Percentiles rank a stretch among this genome's conserved stretches.
Evolutionary conservation across 1,140 invertebrate genomes (phyloP).

Genomic region (Macrostomum lignano): DNA sequence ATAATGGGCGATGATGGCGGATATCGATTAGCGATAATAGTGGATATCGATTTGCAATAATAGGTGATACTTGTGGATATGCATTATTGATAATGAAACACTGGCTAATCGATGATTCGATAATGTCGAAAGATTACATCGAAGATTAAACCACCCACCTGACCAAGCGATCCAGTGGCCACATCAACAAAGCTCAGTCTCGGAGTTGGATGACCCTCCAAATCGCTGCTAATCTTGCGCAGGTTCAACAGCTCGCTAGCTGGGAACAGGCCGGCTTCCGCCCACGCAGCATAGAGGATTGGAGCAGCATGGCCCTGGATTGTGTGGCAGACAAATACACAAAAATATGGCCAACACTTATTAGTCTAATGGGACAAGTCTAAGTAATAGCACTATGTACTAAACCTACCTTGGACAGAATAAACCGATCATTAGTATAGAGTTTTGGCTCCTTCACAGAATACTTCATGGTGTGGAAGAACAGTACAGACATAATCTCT

Average conservation of each 20-base stretch:
- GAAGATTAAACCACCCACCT: too few relatives aligned
- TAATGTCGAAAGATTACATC: too few relatives aligned
- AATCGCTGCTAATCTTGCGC: slow-evolving; percentile 64
- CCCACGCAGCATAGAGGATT: slow-evolving; percentile 87
- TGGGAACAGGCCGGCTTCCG: slow-evolving; percentile 58
- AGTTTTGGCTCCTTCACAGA: slow-evolving; percentile 53
- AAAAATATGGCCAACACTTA: too few relatives aligned
- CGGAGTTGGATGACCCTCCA: slow-evolving; percentile 93
- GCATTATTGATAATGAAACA: too few relatives aligned
- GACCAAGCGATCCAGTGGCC: slow-evolving; percentile 82
- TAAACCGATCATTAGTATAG: slow-evolving; percentile 64
- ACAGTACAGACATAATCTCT: slow-evolving; percentile 87
- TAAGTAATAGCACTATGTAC: slow-evolving; percentile 1
- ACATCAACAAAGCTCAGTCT: slow-evolving; percentile 81
- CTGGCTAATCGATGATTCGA: too few relatives aligned
- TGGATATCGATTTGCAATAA: too few relatives aligned
- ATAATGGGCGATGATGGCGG: too few relatives aligned
- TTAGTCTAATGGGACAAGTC: too few relatives aligned
- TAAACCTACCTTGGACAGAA: slow-evolving; percentile 51
- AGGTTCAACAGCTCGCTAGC: slow-evolving; percentile 51
- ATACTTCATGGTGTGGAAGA: slow-evolving; percentile 87
- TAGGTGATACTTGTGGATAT: too few relatives aligned
- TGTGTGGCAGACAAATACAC: too few relatives aligned
- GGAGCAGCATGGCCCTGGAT: slow-evolving; percentile 67
- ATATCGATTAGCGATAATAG: too few relatives aligned